phyloP scores from a whole-genome alignment of 2,888 invertebrate species.

The Platerodrilus igneus region DNA sequence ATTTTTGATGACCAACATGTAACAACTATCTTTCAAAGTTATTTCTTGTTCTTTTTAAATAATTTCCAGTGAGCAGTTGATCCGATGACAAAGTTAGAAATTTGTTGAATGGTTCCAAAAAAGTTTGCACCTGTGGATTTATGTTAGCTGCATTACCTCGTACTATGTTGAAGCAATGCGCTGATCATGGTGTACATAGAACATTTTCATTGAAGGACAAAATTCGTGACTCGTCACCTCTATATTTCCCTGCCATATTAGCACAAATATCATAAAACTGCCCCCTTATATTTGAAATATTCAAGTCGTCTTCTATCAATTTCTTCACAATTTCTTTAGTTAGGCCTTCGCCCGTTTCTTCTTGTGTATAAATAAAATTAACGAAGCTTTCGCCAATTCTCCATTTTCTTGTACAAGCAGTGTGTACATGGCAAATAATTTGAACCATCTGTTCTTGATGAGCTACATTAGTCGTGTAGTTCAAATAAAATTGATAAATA shows the following conservation, averaged over 20 bases:
- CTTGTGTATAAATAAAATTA: conserved; percentile 11
- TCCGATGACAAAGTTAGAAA: conserved; percentile 13
- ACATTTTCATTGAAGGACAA: conserved; percentile 1
- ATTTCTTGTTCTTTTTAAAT: conserved; percentile 8
- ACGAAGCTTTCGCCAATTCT: conserved; percentile 12
- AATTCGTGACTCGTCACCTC: conserved; percentile 9
- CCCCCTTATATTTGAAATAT: conserved; percentile 10
- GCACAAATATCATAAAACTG: conserved; percentile 14
- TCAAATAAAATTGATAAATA: not conserved
- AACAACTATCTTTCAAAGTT: conserved; percentile 11
- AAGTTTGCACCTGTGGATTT: conserved; percentile 7
- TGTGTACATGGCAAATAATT: conserved; percentile 5
- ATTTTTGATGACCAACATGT: conserved; percentile 11
- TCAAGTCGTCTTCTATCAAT: conserved; percentile 10
- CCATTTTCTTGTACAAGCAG: conserved; percentile 6
- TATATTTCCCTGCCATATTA: conserved; percentile 10
- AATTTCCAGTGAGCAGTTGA: conserved; percentile 10
- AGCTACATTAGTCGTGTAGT: conserved; percentile 3
- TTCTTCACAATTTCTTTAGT: conserved; percentile 8
- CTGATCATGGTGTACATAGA: conserved; percentile 12
- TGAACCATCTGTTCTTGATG: conserved; percentile 3
- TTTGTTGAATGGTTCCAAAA: conserved; percentile 14
- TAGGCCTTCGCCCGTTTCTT: conserved; percentile 11
- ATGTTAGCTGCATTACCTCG: conserved; percentile 8
- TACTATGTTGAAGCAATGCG: conserved; percentile 14